Evolutionary conservation across 23 tunicate species (phyloP).

Genomic region (Oikopleura dioica): DNA sequence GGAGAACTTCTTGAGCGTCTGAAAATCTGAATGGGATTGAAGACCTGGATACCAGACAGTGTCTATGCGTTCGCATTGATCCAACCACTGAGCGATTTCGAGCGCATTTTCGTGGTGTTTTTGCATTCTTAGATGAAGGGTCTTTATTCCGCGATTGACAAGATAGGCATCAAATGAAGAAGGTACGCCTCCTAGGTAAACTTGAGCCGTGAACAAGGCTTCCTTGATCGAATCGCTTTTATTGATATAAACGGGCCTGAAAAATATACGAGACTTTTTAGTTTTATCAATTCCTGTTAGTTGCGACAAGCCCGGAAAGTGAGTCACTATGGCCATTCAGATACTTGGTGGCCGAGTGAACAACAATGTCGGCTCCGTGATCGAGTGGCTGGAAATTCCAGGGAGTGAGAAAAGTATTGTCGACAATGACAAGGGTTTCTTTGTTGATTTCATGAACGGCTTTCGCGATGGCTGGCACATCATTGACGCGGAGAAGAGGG

Average conservation of each 20-base stretch:
- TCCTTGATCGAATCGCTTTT: no score
- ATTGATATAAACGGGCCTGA: no score
- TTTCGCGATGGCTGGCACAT: constrained; percentile 40
- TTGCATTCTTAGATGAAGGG: constrained; percentile 73
- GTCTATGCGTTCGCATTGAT: constrained; percentile 21
- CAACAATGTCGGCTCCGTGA: constrained; percentile 55
- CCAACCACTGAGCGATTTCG: constrained; percentile 41
- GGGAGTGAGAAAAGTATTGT: constrained; percentile 81
- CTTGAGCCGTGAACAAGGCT: no score
- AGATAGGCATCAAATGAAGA: constrained; percentile 71
- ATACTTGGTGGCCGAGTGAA: constrained; percentile 82
- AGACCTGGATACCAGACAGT: constrained; percentile 62
- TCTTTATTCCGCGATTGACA: constrained; percentile 65
- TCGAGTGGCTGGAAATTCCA: constrained; percentile 41
- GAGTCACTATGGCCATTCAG: constrained; percentile 95
- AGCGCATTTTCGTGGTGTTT: constrained; percentile 72
- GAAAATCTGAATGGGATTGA: constrained; percentile 56
- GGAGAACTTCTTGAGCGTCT: constrained; percentile 49
- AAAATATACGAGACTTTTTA: constrained; percentile 29
- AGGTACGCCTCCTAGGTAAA: constrained; percentile 76
- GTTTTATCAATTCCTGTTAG: constrained; percentile 24
- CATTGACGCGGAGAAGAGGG: constrained; percentile 79
- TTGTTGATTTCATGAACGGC: constrained; percentile 19
- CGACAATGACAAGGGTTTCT: constrained; percentile 35
- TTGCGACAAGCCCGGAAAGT: constrained; percentile 44